Evolutionary conservation across 2,888 invertebrate genomes (phyloP).

Genomic region (Andricus quercusramuli): DNA sequence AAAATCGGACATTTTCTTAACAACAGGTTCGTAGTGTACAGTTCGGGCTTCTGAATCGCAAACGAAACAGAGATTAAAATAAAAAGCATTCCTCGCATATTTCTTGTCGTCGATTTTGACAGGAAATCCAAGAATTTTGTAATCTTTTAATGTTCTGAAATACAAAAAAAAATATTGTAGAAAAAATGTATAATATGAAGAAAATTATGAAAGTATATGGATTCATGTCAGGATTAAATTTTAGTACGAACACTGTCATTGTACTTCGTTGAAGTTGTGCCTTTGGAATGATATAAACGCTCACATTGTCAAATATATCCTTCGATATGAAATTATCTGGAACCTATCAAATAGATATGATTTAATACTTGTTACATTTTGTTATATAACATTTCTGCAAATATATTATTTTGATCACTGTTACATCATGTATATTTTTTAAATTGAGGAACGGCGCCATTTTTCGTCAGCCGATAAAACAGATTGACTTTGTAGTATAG

Average conservation of each 20-base stretch:
- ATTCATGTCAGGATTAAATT: not conserved
- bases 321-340: constrained; percentile 95
- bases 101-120: constrained; percentile 93
- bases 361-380: no score
- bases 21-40: constrained; percentile 95
- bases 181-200: not conserved
- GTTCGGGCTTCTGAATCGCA: constrained; percentile 94
- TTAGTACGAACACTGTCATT: constrained; percentile 89
- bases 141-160: constrained; percentile 86
- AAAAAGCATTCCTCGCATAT: constrained; percentile 95
- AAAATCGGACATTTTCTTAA: constrained; percentile 96
- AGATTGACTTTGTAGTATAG: no score
- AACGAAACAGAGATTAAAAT: constrained; percentile 97
- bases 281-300: constrained; percentile 97
- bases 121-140: constrained; percentile 95
- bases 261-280: constrained; percentile 93
- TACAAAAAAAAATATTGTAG: not conserved
- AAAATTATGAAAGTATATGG: not conserved
- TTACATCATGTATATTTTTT: not conserved
- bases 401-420: no score
- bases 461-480: no score
- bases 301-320: constrained; percentile 95
- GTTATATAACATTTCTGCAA: no score
- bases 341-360: constrained; percentile 81
- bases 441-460: no score